Conservation (phyloP, 2,888 invertebrate genomes). For the Exocentrus adspersus region DNA sequence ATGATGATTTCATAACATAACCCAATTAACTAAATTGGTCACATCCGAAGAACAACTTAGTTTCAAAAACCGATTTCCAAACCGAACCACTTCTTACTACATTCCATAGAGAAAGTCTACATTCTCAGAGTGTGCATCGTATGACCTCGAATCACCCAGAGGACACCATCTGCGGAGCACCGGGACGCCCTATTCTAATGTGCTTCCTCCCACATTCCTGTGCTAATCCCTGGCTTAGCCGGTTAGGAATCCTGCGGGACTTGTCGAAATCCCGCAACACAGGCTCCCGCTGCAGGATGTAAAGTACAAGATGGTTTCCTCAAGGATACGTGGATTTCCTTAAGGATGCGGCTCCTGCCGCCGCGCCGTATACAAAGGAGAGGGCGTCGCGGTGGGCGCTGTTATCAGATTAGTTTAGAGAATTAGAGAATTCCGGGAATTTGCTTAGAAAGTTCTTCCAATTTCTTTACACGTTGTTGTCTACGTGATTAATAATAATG, state of each 20-base stretch:
- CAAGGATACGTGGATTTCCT: conserved; percentile 35
- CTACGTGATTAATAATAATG: too few species aligned
- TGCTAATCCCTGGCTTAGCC: conserved; percentile 46
- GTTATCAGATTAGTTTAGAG: conserved; percentile 34
- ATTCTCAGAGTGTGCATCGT: too few species aligned
- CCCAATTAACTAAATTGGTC: too few species aligned
- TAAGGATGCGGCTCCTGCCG: conserved; percentile 24
- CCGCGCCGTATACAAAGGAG: conserved; percentile 14
- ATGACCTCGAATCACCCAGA: too few species aligned
- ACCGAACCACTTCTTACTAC: too few species aligned
- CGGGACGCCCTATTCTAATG: conserved; percentile 38
- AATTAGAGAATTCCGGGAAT: background rate
- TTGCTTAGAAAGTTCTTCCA: background rate
- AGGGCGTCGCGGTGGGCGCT: background rate
- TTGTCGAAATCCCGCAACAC: conserved; percentile 54
- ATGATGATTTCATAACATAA: too few species aligned
- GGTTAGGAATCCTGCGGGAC: conserved; percentile 47
- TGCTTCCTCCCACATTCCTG: conserved; percentile 35
- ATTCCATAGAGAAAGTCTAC: too few species aligned
- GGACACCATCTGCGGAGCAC: conserved; percentile 13
- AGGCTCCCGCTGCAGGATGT: conserved; percentile 44
- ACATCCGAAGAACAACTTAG: too few species aligned
- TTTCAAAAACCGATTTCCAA: too few species aligned
- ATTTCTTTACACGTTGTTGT: too few species aligned
- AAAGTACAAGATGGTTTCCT: too few species aligned